Base-by-base conservation (phyloP, 1,140 invertebrate species). In the Ephestia elutella region DNA sequence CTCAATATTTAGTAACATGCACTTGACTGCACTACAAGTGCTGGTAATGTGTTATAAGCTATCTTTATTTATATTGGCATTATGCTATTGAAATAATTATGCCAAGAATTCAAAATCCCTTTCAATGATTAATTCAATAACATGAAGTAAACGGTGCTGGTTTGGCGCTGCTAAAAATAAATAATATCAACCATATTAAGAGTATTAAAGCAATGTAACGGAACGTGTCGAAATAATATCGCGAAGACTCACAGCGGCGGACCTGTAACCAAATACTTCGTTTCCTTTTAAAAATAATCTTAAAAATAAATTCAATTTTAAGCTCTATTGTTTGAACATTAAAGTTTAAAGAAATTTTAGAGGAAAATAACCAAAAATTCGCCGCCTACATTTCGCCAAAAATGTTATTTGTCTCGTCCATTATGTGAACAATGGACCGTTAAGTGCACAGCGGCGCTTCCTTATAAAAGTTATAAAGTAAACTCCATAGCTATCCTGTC, bases 401-500 rank as follows among this genome's bases (percentile, higher is more conserved):
- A 81, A 73, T 65, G 62, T 75, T 81, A 80, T 85, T 87, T 85
- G 79, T 81, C 76, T 75, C 67, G 66, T 79, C 71, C 72, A 71
- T 81, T 80, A 80, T 70, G 68, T 61, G 71, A 72, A 79, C 75
- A 78, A 78, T 80, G 69, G 71, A 81, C 84, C 82, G 82, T 84
- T 87, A 83, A 79, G 70, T 67, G 71, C 69, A 80, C 78, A 81
- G 75, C 70, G 66, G 69, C 70, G 59, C 58, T 65, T 75, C 54
- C 54, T 56, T 53, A 53, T 53, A 53, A 20, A 53, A 53, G 38
- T n/a, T 35, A 35, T 35, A 35, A 35, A 35, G 1, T 9, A 35
- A 2, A 11, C 32, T 35, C 32, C 3, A 35, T 5, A 2, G 32
- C 32, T 35, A 35, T 35, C 32, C 32, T 11, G 9, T 35, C 32